Base-by-base conservation (phyloP, 2,797 vertebrate genomes). In the Pangasius mekongensis region DNA sequence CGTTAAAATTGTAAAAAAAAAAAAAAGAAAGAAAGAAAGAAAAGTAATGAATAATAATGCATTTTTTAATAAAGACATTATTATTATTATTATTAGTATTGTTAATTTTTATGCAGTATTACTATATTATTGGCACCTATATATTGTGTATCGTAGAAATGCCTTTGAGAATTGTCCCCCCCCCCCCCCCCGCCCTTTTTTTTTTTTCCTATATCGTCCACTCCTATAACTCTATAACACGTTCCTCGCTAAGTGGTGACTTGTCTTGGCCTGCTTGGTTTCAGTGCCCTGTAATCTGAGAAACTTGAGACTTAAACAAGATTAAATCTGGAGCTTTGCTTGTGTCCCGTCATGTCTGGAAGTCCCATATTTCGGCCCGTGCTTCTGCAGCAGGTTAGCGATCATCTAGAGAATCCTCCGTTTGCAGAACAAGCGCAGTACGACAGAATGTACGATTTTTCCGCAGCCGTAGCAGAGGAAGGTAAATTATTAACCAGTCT, bases 401-500 rank as follows among this genome's bases (percentile, higher is more conserved):
- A 9, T 66, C 82, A 3, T 83, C 36, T 8, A 5, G 36, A 47
- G 58, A 58, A 58, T 80, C 56, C 78, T 82, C 33, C 33, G 54
- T 6, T 58, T 1, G 33, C 54, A 24, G 7, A 3, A 5, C 11
- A 10, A 27, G 3, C 18, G 8, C 43, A 0, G 13, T 13, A 11
- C 5, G 58, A 5, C 80, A 16, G 2, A 62, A 20, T 33, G 8
- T 52, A 3, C 13, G 67, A 22, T 52, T 67, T 83, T 83, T 52
- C 18, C 27, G 16, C 9, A 67, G 62, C 82, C n/a, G 43, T 39
- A 30, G 67, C 84, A 58, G 84, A 36, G 60, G 58, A 66, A 52
- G 24, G 85, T 88, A 47, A 85, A 88, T 88, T 88, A 88, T 88
- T 88, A 66, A 85, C 62, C 62, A 69, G 87, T 73, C 83, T 56